Conservation (phyloP, 2,797 vertebrate species). For the Lateolabrax maculatus region DNA sequence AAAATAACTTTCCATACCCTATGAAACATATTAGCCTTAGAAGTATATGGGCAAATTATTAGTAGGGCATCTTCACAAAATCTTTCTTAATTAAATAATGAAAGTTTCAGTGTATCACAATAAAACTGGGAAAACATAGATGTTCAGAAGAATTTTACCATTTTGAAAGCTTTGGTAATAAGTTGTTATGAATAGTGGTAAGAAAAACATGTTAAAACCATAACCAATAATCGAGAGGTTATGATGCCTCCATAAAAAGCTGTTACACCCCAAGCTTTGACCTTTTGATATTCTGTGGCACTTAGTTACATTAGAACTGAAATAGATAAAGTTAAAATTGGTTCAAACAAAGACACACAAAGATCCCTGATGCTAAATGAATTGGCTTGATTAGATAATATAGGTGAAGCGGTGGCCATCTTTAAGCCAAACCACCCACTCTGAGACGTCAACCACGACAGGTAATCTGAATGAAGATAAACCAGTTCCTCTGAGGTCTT, state of each 20-base stretch:
- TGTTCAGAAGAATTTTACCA: not conserved
- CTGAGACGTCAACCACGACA: conserved; percentile 62
- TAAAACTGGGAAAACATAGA: not conserved
- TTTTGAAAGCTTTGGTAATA: not conserved
- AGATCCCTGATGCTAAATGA: conserved; percentile 38
- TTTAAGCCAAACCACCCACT: conserved; percentile 47
- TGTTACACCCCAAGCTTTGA: not conserved
- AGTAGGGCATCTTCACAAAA: not conserved
- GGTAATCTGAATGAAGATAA: conserved; percentile 77
- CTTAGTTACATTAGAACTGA: conserved; percentile 19
- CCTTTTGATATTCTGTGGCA: not conserved
- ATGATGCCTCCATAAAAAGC: too few relatives aligned
- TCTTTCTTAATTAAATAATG: not conserved
- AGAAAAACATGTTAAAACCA: not conserved
- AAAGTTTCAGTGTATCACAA: too few relatives aligned
- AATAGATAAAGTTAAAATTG: conserved; percentile 41
- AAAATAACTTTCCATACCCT: not conserved
- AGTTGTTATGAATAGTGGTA: not conserved
- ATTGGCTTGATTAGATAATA: conserved; percentile 69
- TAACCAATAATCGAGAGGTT: too few relatives aligned
- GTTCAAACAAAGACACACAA: conserved; percentile 26
- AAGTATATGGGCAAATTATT: not conserved
- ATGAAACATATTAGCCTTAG: not conserved
- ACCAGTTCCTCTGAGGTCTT: conserved; percentile 59
- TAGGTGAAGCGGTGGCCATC: conserved; percentile 56